A percentile compares a stretch with the other conserved stretches of the same genome.
phyloP scores from a whole-genome alignment of 2,113 vertebrate species.

The Ochotona princeps region DNA sequence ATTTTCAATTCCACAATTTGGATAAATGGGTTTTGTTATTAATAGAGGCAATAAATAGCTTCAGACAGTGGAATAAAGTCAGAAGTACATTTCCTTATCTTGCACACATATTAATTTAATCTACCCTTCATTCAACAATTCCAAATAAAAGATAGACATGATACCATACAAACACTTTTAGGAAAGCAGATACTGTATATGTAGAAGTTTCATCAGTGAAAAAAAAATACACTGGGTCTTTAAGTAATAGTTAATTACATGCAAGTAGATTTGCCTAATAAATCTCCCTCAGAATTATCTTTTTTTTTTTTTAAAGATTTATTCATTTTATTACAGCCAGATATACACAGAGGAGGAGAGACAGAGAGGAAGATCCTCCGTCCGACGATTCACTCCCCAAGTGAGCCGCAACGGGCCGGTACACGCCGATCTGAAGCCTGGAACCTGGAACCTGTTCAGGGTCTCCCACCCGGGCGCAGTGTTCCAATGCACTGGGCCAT shows the following conservation, averaged over 20 bases:
- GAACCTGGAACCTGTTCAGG: too few species aligned
- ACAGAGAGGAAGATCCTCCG: too few species aligned
- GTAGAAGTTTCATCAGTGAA: constrained; percentile 66
- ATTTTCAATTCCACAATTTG: neutral
- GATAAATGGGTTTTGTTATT: constrained; percentile 37
- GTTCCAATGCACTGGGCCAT: too few species aligned
- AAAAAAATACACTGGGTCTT: constrained; percentile 72
- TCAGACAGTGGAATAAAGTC: neutral
- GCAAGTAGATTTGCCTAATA: constrained; percentile 85
- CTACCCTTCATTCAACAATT: constrained; percentile 17
- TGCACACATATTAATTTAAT: constrained; percentile 28
- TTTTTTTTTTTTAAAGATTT: too few species aligned
- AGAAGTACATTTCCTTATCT: constrained; percentile 34
- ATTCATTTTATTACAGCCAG: too few species aligned
- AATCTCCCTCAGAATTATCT: constrained; percentile 79
- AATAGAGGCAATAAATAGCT: constrained; percentile 34
- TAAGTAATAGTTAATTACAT: constrained; percentile 81
- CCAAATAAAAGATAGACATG: constrained; percentile 53
- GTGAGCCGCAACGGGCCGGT: too few species aligned
- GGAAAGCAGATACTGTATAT: constrained; percentile 55
- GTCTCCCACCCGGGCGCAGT: too few species aligned
- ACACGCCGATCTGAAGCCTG: too few species aligned
- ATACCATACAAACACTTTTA: constrained; percentile 68
- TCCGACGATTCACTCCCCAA: too few species aligned
- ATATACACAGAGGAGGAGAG: too few species aligned